Evolutionary conservation across 1,140 invertebrate species (phyloP).

Genomic region (Brachionus rotundiformis): DNA sequence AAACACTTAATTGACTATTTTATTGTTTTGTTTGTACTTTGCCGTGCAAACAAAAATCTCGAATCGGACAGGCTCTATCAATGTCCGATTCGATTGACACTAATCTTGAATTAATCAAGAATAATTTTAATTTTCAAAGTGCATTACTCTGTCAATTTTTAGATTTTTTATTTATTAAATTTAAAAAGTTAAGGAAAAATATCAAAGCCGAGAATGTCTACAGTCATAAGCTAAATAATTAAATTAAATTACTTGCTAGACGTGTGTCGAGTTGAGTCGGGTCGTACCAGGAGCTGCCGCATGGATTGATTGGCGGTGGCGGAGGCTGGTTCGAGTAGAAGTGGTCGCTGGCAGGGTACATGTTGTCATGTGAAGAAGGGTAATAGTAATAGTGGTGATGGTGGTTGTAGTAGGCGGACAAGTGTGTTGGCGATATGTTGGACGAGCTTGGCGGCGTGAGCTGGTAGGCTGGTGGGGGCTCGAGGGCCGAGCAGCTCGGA

Average conservation of each 20-base stretch:
- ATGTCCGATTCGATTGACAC: too few relatives aligned
- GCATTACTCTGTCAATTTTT: too few relatives aligned
- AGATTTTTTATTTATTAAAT: too few relatives aligned
- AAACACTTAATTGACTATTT: not conserved
- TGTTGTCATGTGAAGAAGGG: conserved; percentile 60
- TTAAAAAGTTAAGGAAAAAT: not conserved
- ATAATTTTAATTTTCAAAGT: too few relatives aligned
- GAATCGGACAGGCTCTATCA: too few relatives aligned
- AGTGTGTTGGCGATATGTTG: not conserved
- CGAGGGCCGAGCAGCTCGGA: not conserved
- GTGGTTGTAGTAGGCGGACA: conserved; percentile 38
- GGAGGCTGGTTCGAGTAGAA: not conserved
- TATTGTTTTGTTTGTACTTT: not conserved
- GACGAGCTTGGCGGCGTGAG: not conserved
- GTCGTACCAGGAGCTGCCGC: not conserved
- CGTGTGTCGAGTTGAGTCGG: not conserved
- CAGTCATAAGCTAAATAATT: not conserved
- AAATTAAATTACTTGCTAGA: conserved; percentile 41
- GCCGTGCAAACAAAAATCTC: not conserved
- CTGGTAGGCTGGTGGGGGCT: conserved; percentile 13
- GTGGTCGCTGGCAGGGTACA: not conserved
- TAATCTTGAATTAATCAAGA: too few relatives aligned
- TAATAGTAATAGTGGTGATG: conserved; percentile 46
- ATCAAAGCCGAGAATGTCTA: not conserved
- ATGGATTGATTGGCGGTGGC: not conserved